Base-by-base conservation (phyloP, 2,797 vertebrate species). In the Gadopsis bispinosus region DNA sequence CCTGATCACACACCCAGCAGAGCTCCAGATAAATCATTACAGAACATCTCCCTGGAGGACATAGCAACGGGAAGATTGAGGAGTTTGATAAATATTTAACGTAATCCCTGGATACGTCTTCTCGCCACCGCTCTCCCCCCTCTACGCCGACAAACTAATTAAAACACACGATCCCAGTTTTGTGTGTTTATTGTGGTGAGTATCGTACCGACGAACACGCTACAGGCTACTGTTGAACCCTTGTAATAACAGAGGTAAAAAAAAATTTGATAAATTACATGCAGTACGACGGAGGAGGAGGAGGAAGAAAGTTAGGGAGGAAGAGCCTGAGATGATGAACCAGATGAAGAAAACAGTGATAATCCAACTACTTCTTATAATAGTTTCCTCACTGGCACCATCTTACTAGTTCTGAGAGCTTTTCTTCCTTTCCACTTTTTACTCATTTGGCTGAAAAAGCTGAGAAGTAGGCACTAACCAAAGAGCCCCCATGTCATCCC, bases 51-150 rank as follows among this genome's bases (percentile, higher is more conserved):
- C 83, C 85, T 84, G 60, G 79, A 90, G 80, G 85, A 89, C 87
- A 74, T 88, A 86, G 89, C 84, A 90, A 87, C 85, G 35, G 76
- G 60, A 75, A 87, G 86, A 90, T 73, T 83, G 83, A 88, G 83
- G 85, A 83, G 66, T 72, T 75, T 67, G 45, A 83, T 92, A 93
- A 89, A 95, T 92, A 91, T 92, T 91, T 90, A 89, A 86, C 54
- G 47, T 85, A 93, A 95, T 93, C 74, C 61, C 73, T 89, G 45
- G 91, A 91, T 93, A 94, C 17, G 45, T 35, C 68, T 37, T 72
- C 61, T 73, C 73, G 51, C 67, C 69, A 67, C 64, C n/a, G 48
- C 22, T 59, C 55, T 71, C 41, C 22, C 26, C 26, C 17, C 67
- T 63, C 65, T 55, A 64, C 58, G 83, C 14, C 66, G 26, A 26